Conservation (phyloP, 2,113 vertebrate species). For the Cephalopterus ornatus region DNA sequence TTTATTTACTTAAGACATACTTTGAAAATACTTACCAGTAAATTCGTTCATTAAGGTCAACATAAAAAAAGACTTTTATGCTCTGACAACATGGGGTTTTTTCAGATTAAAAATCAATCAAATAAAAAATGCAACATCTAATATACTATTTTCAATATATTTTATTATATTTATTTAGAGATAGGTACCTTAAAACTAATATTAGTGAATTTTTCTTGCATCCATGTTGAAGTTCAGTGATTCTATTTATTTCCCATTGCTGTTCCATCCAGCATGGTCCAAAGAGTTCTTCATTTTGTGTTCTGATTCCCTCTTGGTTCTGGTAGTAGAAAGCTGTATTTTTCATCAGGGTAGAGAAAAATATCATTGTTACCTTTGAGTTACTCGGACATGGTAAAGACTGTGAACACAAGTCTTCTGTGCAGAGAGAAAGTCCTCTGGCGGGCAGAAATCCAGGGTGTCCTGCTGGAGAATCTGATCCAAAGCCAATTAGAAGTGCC, state of each 20-base stretch:
- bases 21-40: constrained; percentile 13
- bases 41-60: background rate
- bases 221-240: background rate
- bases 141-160: background rate
- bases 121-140: background rate
- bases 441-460: background rate
- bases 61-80: background rate
- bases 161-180: background rate
- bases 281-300: background rate
- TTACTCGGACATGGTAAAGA: constrained; percentile 1
- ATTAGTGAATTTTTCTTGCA: background rate
- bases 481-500: background rate
- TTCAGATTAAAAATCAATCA: background rate
- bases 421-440: background rate
- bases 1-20: constrained; percentile 39
- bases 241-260: background rate
- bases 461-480: background rate
- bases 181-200: background rate
- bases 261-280: background rate
- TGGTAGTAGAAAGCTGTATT: background rate
- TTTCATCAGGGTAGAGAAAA: constrained; percentile 20
- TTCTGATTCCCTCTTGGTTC: background rate
- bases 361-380: background rate
- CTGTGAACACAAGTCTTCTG: background rate
- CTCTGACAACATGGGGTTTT: background rate